A percentile compares a stretch with the other conserved stretches of the same genome.
Conservation (phyloP, 2,888 invertebrate genomes). For the Drosophila neutralis region DNA sequence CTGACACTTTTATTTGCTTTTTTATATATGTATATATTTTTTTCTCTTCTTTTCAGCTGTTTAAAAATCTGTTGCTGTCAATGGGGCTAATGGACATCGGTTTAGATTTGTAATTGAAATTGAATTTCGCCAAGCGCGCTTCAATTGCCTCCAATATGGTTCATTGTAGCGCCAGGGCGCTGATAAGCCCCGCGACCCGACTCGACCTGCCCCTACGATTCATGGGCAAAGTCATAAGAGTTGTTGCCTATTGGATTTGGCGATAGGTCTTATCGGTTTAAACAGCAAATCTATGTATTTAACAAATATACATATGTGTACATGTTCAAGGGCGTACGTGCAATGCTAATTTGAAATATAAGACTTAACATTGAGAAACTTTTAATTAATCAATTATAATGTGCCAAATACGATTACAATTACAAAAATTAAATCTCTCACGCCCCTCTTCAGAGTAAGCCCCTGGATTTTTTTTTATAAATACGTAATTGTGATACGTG, state of each 20-base stretch:
- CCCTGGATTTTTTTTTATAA: neutral
- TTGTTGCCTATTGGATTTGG: constrained; percentile 25
- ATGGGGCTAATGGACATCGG: constrained; percentile 21
- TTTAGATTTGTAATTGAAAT: constrained; percentile 29
- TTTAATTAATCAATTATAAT: neutral
- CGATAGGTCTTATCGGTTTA: constrained; percentile 34
- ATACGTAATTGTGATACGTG: neutral
- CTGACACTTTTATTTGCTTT: neutral
- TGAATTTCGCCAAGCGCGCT: constrained; percentile 18
- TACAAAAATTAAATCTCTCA: neutral
- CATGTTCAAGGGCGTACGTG: neutral
- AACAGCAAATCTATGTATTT: constrained; percentile 2
- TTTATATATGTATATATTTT: neutral
- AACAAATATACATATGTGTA: neutral
- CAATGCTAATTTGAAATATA: neutral
- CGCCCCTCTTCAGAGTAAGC: neutral
- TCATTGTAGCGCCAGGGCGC: constrained; percentile 20
- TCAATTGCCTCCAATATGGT: constrained; percentile 26
- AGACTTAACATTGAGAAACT: neutral
- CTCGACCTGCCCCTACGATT: constrained; percentile 16
- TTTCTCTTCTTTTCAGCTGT: neutral
- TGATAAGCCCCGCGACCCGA: constrained; percentile 33
- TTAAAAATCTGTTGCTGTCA: constrained; percentile 18
- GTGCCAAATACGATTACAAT: neutral
- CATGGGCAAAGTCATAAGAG: constrained; percentile 35